Evolutionary conservation across 2,113 vertebrate species (phyloP).

Genomic region (Ameiurus melas): DNA sequence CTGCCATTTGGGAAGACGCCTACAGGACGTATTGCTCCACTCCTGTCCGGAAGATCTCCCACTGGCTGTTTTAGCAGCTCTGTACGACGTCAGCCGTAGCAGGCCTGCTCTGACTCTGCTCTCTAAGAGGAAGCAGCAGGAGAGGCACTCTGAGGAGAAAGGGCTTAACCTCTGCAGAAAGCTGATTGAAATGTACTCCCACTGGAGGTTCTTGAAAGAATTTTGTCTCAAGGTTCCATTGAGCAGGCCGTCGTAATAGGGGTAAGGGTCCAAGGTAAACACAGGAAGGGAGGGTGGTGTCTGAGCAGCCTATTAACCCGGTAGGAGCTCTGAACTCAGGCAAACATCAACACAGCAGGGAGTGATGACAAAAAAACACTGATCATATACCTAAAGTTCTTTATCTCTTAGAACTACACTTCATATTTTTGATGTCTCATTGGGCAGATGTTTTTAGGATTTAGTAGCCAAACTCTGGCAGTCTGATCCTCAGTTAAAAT

Average conservation of each 20-base stretch:
- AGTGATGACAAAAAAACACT: slow-evolving; percentile 17
- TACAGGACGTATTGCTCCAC: slow-evolving; percentile 40
- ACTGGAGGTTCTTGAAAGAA: slow-evolving; percentile 27
- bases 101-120: slow-evolving; percentile 18
- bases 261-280: slow-evolving; percentile 34
- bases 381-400: background rate
- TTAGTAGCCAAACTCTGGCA: background rate
- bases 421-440: background rate
- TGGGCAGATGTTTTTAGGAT: background rate
- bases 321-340: slow-evolving; percentile 27
- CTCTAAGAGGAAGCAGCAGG: slow-evolving; percentile 39
- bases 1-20: slow-evolving; percentile 41
- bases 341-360: slow-evolving; percentile 27
- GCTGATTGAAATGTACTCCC: slow-evolving; percentile 43
- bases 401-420: background rate
- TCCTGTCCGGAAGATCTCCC: slow-evolving; percentile 47
- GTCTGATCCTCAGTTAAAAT: background rate
- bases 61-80: slow-evolving; percentile 40
- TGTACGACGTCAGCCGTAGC: slow-evolving; percentile 24
- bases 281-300: slow-evolving; percentile 29
- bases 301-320: slow-evolving; percentile 35
- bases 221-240: slow-evolving; percentile 20
- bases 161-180: slow-evolving; percentile 38
- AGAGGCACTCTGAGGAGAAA: slow-evolving; percentile 47
- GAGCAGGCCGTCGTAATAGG: slow-evolving; percentile 13